Evolutionary conservation across 2,113 vertebrate genomes (phyloP).

Genomic region (Chloropsis hardwickii): DNA sequence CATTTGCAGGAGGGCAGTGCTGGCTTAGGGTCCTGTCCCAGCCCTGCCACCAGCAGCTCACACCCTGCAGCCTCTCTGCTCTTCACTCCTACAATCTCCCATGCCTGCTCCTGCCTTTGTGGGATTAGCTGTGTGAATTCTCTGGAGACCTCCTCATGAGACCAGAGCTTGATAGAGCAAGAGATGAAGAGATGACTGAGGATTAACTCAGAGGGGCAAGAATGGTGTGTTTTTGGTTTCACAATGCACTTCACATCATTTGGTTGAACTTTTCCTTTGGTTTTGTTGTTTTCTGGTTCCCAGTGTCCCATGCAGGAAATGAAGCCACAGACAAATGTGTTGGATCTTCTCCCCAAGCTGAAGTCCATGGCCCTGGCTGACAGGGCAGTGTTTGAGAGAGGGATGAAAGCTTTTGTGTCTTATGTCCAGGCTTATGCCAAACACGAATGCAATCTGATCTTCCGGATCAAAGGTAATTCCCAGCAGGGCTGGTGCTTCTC

Average conservation of each 20-base stretch:
- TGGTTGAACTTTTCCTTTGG: neutral
- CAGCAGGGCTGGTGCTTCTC: neutral
- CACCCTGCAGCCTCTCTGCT: neutral
- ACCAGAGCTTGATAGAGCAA: neutral
- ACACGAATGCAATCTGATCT: slow-evolving; percentile 93
- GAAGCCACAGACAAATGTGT: slow-evolving; percentile 66
- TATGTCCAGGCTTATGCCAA: slow-evolving; percentile 90
- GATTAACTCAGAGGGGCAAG: neutral
- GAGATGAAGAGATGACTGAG: neutral
- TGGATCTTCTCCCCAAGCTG: slow-evolving; percentile 86
- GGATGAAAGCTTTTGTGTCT: slow-evolving; percentile 92
- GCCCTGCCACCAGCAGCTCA: neutral
- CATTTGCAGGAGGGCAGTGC: neutral
- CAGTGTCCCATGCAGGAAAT: slow-evolving; percentile 91
- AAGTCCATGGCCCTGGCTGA: slow-evolving; percentile 82
- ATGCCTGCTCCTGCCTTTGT: neutral
- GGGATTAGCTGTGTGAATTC: neutral
- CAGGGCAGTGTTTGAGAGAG: slow-evolving; percentile 88
- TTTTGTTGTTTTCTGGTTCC: neutral
- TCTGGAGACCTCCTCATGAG: neutral
- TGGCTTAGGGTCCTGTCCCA: rapidly evolving
- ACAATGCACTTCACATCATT: neutral
- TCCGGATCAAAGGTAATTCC: slow-evolving; percentile 88
- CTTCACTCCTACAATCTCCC: neutral
- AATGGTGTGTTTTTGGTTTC: neutral